Conservation (phyloP, 2,888 invertebrate species). For the Drosophila paracracens region DNA sequence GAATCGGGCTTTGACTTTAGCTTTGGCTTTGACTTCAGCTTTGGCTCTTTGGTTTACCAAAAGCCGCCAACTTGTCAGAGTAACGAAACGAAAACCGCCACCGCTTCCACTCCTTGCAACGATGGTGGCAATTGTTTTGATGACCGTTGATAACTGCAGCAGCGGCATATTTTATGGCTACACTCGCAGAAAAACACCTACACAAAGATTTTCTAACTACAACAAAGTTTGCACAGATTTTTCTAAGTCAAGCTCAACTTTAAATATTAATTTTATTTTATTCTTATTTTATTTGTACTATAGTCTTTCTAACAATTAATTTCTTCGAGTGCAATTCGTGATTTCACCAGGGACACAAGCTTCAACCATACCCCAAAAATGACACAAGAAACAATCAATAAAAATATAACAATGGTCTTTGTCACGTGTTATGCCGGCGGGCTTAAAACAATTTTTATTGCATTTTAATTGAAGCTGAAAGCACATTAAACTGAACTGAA, state of each 20-base stretch:
- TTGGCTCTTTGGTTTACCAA: conserved; percentile 42
- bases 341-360: conserved; percentile 8
- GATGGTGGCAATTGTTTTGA: conserved; percentile 78
- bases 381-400: conserved; percentile 32
- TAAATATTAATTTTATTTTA: neutral
- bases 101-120: conserved; percentile 37
- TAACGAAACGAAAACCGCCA: conserved; percentile 36
- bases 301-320: neutral
- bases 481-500: neutral
- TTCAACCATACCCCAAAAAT: conserved; percentile 18
- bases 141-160: conserved; percentile 70
- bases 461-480: conserved; percentile 65
- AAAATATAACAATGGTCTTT: conserved; percentile 62
- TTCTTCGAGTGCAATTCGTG: neutral
- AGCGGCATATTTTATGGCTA: conserved; percentile 43
- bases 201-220: neutral
- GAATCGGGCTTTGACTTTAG: conserved; percentile 4
- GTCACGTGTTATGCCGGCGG: conserved; percentile 58
- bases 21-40: neutral
- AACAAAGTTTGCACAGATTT: neutral
- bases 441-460: conserved; percentile 63
- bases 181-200: neutral
- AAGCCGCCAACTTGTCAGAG: conserved; percentile 71
- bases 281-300: neutral
- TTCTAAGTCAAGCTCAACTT: neutral